Evolutionary conservation across 2,797 vertebrate genomes (phyloP), one percentile per base, ranked within the genome.

Genomic region (Sebastes itinus): DNA sequence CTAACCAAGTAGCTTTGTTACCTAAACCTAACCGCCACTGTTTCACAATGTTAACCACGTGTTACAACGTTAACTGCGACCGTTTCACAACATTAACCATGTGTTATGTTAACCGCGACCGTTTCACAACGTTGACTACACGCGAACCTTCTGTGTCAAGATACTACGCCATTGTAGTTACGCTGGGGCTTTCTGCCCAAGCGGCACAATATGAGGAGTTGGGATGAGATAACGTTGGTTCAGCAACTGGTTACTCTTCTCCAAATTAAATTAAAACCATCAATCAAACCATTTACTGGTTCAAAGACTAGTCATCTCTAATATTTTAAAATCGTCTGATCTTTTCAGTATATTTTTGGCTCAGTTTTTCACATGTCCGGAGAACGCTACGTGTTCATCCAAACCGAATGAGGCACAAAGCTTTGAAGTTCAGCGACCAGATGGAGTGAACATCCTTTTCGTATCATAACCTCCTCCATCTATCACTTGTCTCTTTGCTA

Each of bases 391-490:
- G 75, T 56, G 60, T 55, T 74, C 54, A 70, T 87, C 76, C 72
- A 89, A 92, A 88, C 38, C 7, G 6, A 46, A 18, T 46, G 42
- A 89, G 66, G 22, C 61, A 20, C 71, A 27, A 11, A 63, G 67
- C 83, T 92, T 91, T 87, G 76, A 86, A 78, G 75, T 71, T 83
- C 72, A 72, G 46, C 27, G 71, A 83, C 70, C 88, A 90, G 80
- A 85, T 65, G 65, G 75, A 56, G 74, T 77, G 20, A 72, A 42
- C 61, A 56, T 62, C 20, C 22, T 66, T 59, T 35, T 7, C 20
- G n/a, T 69, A 54, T 83, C 61, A 25, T 55, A 69, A 7, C 32
- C 30, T 64, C 38, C 62, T 73, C 25, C 4, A 49, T 83, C 60
- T 54, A 49, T 74, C 67, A 27, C 58, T 60, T 46, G 33, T 78